phyloP scores from a whole-genome alignment of 2,888 invertebrate genomes.

The Hecatera dysodea region DNA sequence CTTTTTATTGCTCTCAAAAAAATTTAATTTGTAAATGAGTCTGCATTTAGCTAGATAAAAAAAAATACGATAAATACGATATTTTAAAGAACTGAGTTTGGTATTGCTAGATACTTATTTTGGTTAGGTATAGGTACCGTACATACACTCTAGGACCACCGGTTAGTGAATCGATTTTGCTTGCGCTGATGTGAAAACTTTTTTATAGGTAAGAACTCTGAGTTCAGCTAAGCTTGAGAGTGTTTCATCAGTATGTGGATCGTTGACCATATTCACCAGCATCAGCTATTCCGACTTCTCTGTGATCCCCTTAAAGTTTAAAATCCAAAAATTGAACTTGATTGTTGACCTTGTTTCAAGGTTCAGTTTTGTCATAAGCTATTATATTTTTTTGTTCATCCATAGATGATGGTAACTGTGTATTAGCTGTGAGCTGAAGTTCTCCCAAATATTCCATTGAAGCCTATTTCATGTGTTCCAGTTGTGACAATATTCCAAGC shows the following conservation, averaged over 20 bases:
- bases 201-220: too few species aligned
- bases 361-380: not conserved
- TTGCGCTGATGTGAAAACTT: too few species aligned
- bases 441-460: not conserved
- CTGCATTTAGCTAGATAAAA: too few species aligned
- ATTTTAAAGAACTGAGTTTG: not conserved
- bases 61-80: too few species aligned
- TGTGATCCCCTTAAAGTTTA: not conserved
- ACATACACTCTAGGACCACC: not conserved
- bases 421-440: not conserved
- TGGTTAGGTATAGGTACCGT: not conserved
- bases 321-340: not conserved
- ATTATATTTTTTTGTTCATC: not conserved
- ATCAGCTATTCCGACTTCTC: too few species aligned
- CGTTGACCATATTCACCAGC: too few species aligned
- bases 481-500: not conserved
- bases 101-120: not conserved
- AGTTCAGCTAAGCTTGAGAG: not conserved
- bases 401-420: not conserved
- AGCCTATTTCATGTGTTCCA: not conserved
- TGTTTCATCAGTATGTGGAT: not conserved
- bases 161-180: not conserved
- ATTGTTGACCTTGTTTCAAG: not conserved
- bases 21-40: not conserved
- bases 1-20: not conserved